Evolutionary conservation across 1,140 invertebrate species (phyloP).

Genomic region (Alviniconcha marisindica): DNA sequence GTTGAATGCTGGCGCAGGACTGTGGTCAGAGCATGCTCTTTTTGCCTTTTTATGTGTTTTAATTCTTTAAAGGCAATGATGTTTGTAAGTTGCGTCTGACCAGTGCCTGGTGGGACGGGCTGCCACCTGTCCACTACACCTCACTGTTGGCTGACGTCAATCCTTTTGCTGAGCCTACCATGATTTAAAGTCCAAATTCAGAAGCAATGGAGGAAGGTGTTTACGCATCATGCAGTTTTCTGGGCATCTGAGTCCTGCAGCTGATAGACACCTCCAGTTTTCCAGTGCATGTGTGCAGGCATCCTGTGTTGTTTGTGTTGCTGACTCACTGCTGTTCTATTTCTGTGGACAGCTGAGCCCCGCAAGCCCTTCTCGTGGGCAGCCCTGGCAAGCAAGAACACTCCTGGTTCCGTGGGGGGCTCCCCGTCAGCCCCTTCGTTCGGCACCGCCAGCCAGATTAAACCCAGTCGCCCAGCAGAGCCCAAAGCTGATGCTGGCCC

Average conservation of each 20-base stretch:
- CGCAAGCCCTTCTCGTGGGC: conserved; percentile 72
- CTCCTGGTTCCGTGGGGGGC: conserved; percentile 32
- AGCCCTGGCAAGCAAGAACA: conserved; percentile 69
- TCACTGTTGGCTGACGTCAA: conserved; percentile 35
- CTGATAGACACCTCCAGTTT: conserved; percentile 24
- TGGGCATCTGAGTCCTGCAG: not conserved
- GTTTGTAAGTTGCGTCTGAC: conserved; percentile 36
- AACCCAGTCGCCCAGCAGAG: conserved; percentile 35
- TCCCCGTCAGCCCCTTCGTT: conserved; percentile 36
- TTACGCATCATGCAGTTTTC: not conserved
- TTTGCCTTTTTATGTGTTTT: no score
- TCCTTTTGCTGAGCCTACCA: not conserved
- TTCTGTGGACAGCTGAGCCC: conserved; percentile 46
- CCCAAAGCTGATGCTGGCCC: conserved; percentile 47
- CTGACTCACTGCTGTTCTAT: no score
- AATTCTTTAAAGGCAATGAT: no score
- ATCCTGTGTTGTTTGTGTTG: no score
- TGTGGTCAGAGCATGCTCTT: no score
- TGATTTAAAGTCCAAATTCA: not conserved
- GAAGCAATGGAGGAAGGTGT: not conserved
- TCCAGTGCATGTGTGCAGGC: no score
- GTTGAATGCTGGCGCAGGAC: no score
- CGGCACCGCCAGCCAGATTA: conserved; percentile 33
- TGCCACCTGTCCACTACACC: conserved; percentile 28
- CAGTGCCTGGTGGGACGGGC: conserved; percentile 28